These are phyloP conservation scores for Chaetops frenatus DNA, from an alignment of 2,113 vertebrate species.

Conservation along the genomic window DNA sequence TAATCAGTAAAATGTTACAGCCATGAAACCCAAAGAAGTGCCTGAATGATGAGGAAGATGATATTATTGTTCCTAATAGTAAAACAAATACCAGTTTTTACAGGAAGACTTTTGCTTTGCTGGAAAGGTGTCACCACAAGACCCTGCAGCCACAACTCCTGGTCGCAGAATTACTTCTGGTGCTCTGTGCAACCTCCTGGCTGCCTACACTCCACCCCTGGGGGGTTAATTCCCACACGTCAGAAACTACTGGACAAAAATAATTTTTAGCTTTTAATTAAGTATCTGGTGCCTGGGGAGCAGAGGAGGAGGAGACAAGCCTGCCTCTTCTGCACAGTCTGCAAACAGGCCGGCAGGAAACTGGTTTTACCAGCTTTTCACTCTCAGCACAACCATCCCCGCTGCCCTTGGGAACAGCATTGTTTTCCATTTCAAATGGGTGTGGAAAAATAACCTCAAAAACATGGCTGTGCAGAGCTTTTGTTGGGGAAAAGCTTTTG, in stretches of 20 bases:
- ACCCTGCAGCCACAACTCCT: not conserved
- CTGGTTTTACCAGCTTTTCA: conserved; percentile 14
- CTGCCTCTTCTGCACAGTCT: not conserved
- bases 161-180: not conserved
- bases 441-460: not conserved
- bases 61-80: accelerated
- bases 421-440: not conserved
- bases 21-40: not conserved
- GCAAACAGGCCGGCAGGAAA: not conserved
- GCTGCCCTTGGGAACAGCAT: not conserved
- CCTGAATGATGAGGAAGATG: not conserved
- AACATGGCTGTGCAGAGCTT: not conserved
- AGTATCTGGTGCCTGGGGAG: not conserved
- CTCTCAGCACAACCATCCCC: not conserved
- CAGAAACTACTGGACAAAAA: not conserved
- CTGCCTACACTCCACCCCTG: not conserved
- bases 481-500: not conserved
- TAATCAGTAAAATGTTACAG: accelerated
- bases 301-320: not conserved
- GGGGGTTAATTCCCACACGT: not conserved
- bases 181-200: not conserved
- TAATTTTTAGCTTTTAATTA: not conserved
- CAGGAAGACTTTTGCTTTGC: not conserved
- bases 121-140: no score
- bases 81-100: not conserved